Evolutionary conservation across 2,797 vertebrate species (phyloP).

Genomic region (Moxostoma hubbsi): DNA sequence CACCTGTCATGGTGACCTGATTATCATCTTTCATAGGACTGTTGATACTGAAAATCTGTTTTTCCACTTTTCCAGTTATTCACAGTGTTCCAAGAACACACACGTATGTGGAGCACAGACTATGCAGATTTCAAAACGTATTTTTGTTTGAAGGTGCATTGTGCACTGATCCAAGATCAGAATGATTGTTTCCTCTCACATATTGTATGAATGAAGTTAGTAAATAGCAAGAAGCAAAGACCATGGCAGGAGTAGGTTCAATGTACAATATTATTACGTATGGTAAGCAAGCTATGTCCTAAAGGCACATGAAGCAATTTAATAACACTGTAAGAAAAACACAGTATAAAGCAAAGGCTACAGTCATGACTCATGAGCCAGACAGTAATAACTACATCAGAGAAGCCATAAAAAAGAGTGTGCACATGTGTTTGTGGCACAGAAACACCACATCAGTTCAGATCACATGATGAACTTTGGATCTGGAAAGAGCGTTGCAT

Average conservation of each 20-base stretch:
- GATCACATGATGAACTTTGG: too few species aligned
- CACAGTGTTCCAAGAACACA: neutral
- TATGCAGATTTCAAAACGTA: too few species aligned
- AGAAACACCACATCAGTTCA: neutral
- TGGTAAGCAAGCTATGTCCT: neutral
- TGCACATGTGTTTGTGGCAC: neutral
- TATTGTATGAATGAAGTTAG: neutral
- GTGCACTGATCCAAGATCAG: too few species aligned
- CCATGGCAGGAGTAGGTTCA: neutral
- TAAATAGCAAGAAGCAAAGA: neutral
- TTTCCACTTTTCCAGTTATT: neutral
- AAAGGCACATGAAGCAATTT: neutral
- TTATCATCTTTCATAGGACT: neutral
- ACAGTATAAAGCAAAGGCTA: neutral
- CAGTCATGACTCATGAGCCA: neutral
- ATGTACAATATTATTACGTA: constrained; percentile 1
- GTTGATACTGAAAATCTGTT: neutral
- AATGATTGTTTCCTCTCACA: too few species aligned
- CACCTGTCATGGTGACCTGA: neutral
- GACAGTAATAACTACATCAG: neutral
- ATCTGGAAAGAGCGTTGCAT: too few species aligned
- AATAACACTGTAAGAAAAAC: neutral
- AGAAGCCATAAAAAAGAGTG: neutral
- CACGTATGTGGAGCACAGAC: too few species aligned
- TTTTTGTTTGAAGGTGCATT: too few species aligned